Percentiles rank a stretch among this genome's conserved stretches.
phyloP scores from a whole-genome alignment of 2,797 vertebrate species.

The Amniataba percoides region DNA sequence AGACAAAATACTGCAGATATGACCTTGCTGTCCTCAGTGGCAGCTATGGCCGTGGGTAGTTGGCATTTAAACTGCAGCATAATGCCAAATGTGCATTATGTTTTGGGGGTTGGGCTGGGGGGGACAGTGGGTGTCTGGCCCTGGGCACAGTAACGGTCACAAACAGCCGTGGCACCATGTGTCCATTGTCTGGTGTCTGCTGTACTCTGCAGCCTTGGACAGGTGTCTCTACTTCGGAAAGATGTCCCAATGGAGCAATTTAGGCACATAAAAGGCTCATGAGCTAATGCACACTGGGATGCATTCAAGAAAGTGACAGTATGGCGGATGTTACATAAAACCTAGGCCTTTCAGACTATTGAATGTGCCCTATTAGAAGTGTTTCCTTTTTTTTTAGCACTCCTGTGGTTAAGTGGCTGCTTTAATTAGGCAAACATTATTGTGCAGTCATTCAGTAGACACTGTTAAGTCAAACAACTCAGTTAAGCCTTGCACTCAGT shows the following conservation, averaged over 20 bases:
- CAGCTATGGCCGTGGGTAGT: constrained; percentile 22
- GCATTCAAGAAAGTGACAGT: constrained; percentile 44
- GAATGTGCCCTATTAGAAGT: constrained; percentile 45
- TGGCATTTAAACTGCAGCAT: constrained; percentile 50
- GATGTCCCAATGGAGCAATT: constrained; percentile 26
- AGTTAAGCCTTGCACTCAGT: constrained; percentile 50
- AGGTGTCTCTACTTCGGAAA: constrained; percentile 33
- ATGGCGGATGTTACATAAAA: constrained; percentile 42
- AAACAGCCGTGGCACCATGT: constrained; percentile 11
- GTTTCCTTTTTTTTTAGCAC: constrained; percentile 33
- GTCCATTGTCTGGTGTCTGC: constrained; percentile 19
- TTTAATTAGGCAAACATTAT: constrained; percentile 72
- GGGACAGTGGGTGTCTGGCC: constrained; percentile 12
- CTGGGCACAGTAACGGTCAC: background rate
- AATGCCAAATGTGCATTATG: constrained; percentile 52
- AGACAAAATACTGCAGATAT: constrained; percentile 23
- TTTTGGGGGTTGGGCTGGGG: constrained; percentile 6
- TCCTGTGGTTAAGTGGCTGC: constrained; percentile 68
- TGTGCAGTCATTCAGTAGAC: constrained; percentile 64
- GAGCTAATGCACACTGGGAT: constrained; percentile 30
- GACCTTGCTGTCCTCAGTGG: constrained; percentile 33
- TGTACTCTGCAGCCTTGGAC: constrained; percentile 22
- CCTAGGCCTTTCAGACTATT: constrained; percentile 31
- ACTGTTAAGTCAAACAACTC: constrained; percentile 63
- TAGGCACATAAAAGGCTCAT: constrained; percentile 27